Percentiles rank a stretch among this genome's conserved stretches.
phyloP scores from a whole-genome alignment of 2,888 invertebrate genomes.

The Drosophila neotestacea region DNA sequence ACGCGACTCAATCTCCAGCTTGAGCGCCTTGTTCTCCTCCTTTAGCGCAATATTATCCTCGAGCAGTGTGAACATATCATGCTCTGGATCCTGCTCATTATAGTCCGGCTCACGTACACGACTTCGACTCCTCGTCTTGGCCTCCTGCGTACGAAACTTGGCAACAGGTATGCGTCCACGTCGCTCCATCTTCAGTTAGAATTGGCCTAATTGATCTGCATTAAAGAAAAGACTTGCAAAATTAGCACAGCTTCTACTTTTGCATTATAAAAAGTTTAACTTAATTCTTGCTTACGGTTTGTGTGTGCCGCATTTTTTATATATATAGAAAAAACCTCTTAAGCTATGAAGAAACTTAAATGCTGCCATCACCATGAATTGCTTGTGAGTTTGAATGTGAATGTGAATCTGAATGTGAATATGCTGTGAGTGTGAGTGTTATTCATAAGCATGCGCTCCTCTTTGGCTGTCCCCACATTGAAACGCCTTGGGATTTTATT shows the following conservation, averaged over 20 bases:
- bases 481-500: constrained; percentile 63
- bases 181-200: constrained; percentile 77
- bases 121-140: constrained; percentile 84
- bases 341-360: constrained; percentile 33
- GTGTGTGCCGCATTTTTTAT: constrained; percentile 42
- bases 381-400: constrained; percentile 23
- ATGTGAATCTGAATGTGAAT: constrained; percentile 1
- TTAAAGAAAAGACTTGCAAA: background rate
- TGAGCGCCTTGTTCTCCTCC: constrained; percentile 84
- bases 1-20: constrained; percentile 83
- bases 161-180: constrained; percentile 85
- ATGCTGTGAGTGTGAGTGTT: constrained; percentile 18
- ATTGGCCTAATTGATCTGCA: constrained; percentile 6
- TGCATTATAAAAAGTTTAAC: background rate
- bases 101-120: constrained; percentile 84
- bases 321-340: constrained; percentile 41
- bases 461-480: constrained; percentile 52
- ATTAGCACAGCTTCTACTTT: constrained; percentile 9
- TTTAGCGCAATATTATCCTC: constrained; percentile 85
- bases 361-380: constrained; percentile 64
- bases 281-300: constrained; percentile 59
- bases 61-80: constrained; percentile 84
- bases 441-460: constrained; percentile 17
- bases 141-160: constrained; percentile 84
- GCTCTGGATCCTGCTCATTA: constrained; percentile 84